Percentiles rank a stretch among this genome's conserved stretches.
Evolutionary conservation across 2,113 vertebrate species (phyloP).

Genomic region (Procavia capensis): DNA sequence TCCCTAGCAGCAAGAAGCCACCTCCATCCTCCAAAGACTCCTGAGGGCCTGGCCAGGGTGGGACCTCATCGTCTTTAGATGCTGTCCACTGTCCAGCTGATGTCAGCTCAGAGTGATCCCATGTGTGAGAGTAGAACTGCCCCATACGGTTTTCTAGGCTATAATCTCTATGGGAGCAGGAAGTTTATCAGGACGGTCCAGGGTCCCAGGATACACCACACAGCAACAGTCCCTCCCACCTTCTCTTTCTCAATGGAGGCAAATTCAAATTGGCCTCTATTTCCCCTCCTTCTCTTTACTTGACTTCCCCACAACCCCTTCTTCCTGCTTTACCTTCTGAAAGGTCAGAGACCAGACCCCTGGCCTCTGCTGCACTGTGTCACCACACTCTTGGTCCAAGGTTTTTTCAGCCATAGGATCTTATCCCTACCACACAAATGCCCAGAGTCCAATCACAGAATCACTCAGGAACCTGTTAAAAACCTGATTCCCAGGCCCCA

Average conservation of each 20-base stretch:
- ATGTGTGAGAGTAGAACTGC: not conserved
- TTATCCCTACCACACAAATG: not conserved
- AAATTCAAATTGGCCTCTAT: not conserved
- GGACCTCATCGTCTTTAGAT: too few species aligned
- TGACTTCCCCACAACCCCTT: not conserved
- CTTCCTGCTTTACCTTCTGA: not conserved
- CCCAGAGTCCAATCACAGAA: not conserved
- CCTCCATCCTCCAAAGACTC: not conserved
- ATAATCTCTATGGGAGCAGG: not conserved
- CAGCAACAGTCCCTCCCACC: not conserved
- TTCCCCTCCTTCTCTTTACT: too few species aligned
- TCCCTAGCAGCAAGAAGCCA: not conserved
- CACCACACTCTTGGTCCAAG: not conserved
- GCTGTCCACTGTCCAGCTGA: not conserved
- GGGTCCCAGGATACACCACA: too few species aligned
- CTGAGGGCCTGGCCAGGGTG: not conserved
- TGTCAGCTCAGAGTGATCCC: not conserved
- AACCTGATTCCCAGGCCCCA: not conserved
- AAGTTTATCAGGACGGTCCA: not conserved
- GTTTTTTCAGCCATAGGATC: not conserved
- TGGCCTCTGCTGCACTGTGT: not conserved
- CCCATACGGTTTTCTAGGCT: not conserved
- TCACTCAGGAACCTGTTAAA: not conserved
- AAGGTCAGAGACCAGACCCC: not conserved
- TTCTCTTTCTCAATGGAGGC: not conserved